Conservation (phyloP, 2,888 invertebrate species). For the Acanthopleura granulata region DNA sequence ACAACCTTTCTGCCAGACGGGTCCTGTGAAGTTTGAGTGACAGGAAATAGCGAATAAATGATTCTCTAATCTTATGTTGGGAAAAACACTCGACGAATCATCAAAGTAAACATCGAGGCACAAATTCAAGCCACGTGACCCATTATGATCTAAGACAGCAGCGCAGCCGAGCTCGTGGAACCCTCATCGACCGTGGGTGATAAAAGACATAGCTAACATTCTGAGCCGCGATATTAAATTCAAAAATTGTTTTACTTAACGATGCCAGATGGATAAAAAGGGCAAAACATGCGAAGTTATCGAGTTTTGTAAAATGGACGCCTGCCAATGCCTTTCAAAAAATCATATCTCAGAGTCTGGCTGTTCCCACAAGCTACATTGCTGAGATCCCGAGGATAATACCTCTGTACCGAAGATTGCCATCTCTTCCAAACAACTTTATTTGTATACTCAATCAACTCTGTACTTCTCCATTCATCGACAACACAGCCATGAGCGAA, state of each 20-base stretch:
- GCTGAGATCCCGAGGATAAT: too few relatives aligned
- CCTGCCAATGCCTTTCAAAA: neutral
- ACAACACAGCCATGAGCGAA: neutral
- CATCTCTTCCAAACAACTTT: neutral
- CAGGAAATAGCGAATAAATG: conserved; percentile 16
- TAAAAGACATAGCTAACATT: conserved; percentile 2
- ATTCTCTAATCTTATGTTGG: neutral
- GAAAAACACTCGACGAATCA: neutral
- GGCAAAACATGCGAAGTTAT: conserved; percentile 9
- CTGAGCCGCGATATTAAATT: neutral
- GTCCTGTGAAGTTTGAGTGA: neutral
- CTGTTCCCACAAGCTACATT: neutral
- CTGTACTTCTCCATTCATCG: neutral
- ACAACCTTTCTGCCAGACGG: neutral
- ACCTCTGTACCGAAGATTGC: neutral
- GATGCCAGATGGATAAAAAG: neutral
- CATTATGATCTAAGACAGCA: neutral
- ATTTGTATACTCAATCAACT: neutral
- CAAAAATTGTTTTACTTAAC: conserved; percentile 16
- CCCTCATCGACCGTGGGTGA: neutral
- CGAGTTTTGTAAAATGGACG: neutral
- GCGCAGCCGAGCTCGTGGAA: too few relatives aligned
- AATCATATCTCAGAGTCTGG: neutral
- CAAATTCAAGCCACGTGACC: neutral
- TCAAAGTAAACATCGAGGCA: neutral